Percentiles rank a stretch among this genome's conserved stretches.
phyloP scores from a whole-genome alignment of 2,113 vertebrate genomes.

The Dipodomys ordii region DNA sequence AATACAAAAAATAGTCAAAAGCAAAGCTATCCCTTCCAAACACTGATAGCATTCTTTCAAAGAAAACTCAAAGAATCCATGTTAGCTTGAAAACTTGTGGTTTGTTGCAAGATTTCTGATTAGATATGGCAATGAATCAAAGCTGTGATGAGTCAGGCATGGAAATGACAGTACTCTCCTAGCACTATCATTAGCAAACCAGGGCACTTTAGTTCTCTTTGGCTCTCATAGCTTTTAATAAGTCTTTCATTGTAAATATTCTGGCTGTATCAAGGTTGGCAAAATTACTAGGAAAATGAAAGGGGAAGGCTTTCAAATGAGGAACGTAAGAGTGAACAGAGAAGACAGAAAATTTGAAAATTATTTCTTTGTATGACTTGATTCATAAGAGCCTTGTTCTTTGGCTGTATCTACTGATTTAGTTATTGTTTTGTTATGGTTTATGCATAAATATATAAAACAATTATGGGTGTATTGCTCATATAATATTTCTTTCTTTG shows the following conservation, averaged over 20 bases:
- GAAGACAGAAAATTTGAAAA: background rate
- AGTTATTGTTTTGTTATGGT: background rate
- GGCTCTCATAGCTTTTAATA: background rate
- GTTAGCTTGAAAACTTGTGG: background rate
- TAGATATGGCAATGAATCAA: too few species aligned
- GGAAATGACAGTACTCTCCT: fast-evolving
- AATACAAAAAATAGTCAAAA: conserved; percentile 27
- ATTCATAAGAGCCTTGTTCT: background rate
- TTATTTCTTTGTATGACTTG: background rate
- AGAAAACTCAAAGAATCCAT: background rate
- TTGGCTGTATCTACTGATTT: background rate
- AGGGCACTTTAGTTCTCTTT: too few species aligned
- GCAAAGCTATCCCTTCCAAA: background rate
- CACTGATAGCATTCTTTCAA: background rate
- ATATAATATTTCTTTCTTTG: background rate
- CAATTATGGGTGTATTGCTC: background rate
- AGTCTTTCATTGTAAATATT: background rate
- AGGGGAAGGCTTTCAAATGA: background rate
- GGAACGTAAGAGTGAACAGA: background rate
- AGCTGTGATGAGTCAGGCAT: too few species aligned
- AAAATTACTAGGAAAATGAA: background rate
- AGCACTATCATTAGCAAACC: background rate
- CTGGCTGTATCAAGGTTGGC: background rate
- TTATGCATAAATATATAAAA: background rate
- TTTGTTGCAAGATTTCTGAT: background rate